phyloP scores from a whole-genome alignment of 2,888 invertebrate species.

The Xestia c-nigrum region DNA sequence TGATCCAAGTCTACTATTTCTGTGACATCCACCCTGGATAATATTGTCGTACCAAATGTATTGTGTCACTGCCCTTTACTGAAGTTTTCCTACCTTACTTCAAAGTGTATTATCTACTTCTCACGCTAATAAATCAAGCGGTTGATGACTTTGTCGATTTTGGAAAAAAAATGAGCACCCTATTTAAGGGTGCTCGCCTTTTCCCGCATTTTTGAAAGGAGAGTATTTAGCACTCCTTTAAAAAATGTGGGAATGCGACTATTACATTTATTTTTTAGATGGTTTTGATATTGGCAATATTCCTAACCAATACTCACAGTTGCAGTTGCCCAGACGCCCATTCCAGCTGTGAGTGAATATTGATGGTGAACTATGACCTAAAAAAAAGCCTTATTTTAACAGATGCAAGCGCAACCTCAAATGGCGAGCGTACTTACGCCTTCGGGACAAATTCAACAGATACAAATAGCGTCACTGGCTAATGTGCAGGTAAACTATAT shows the following conservation, averaged over 20 bases:
- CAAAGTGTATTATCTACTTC: background rate
- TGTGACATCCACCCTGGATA: background rate
- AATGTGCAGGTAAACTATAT: constrained; percentile 84
- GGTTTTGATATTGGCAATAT: background rate
- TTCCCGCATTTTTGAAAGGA: no score
- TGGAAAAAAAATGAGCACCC: background rate
- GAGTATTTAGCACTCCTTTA: background rate
- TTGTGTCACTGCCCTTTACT: background rate
- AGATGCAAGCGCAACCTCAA: constrained; percentile 92
- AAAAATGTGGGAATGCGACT: background rate
- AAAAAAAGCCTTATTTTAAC: background rate
- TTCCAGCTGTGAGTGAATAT: background rate
- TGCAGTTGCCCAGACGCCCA: background rate
- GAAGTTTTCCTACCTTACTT: background rate
- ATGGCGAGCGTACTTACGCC: constrained; percentile 96
- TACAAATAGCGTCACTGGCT: constrained; percentile 94
- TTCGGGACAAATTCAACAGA: constrained; percentile 96
- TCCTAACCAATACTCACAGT: background rate
- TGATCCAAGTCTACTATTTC: no score
- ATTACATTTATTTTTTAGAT: background rate
- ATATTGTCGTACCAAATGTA: background rate
- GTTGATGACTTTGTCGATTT: background rate
- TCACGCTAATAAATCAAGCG: background rate
- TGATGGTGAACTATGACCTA: background rate
- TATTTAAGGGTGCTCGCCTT: no score